Evolutionary conservation across 2,113 vertebrate genomes (phyloP).

Genomic region (Neotoma lepida): DNA sequence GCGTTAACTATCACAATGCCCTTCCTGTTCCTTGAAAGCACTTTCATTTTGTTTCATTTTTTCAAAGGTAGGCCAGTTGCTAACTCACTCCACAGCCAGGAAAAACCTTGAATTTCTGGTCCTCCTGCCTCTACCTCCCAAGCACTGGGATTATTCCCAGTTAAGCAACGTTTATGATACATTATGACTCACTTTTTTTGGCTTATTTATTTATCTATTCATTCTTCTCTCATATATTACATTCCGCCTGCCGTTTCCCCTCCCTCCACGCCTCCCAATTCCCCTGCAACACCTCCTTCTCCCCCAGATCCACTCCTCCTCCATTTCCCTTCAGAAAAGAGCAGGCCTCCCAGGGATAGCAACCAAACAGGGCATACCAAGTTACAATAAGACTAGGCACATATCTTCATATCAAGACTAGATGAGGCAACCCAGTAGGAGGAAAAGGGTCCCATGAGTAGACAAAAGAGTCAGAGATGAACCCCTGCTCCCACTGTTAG

Average conservation of each 20-base stretch:
- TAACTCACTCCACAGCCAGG: neutral
- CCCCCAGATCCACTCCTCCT: neutral
- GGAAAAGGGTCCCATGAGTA: neutral
- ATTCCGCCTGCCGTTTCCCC: neutral
- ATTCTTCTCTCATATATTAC: neutral
- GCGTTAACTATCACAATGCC: neutral
- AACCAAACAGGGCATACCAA: neutral
- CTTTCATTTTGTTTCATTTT: neutral
- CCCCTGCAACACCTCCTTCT: neutral
- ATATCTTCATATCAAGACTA: neutral
- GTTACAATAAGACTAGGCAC: neutral
- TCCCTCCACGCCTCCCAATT: neutral
- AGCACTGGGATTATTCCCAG: neutral
- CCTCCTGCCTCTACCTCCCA: neutral
- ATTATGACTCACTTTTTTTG: neutral
- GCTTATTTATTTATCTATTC: neutral
- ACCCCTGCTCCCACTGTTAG: fast-evolving
- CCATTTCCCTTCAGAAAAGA: neutral
- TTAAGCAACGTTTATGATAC: neutral
- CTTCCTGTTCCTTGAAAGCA: neutral
- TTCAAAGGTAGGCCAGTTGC: neutral
- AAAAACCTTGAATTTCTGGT: neutral
- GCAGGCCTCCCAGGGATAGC: neutral
- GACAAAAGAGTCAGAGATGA: neutral
- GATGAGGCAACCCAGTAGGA: neutral